A percentile compares a stretch with the other conserved stretches of the same genome.
phyloP scores from a whole-genome alignment of 2,888 invertebrate genomes.

The Thelaira solivaga region DNA sequence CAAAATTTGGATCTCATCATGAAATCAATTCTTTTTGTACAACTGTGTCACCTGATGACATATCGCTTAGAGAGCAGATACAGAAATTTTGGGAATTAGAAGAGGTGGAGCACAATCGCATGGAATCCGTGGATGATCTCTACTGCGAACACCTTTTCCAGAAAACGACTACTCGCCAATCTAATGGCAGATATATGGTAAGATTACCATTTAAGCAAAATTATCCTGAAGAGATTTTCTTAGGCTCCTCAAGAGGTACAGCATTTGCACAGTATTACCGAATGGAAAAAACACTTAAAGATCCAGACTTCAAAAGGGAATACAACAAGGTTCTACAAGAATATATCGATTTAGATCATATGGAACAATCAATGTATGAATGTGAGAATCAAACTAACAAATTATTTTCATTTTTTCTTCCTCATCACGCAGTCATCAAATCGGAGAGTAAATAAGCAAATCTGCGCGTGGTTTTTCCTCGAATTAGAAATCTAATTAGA shows the following conservation, averaged over 20 bases:
- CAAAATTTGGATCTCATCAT: too few relatives aligned
- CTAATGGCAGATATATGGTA: conserved; percentile 12
- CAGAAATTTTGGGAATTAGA: conserved; percentile 16
- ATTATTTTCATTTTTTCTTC: not conserved
- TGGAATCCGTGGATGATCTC: not conserved
- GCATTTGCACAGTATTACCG: not conserved
- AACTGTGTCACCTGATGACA: not conserved
- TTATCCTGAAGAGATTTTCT: not conserved
- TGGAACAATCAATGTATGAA: not conserved
- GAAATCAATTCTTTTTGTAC: not conserved
- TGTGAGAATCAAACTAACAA: not conserved
- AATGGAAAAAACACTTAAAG: not conserved
- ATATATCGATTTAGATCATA: not conserved
- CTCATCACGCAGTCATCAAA: conserved; percentile 45
- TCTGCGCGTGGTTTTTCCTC: conserved; percentile 55
- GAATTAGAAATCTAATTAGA: conserved; percentile 9
- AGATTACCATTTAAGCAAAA: not conserved
- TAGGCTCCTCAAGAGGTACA: not conserved
- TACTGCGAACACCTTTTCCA: not conserved
- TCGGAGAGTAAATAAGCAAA: conserved; percentile 52
- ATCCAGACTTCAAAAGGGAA: not conserved
- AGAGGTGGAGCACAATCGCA: not conserved
- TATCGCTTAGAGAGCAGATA: not conserved
- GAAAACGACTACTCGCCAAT: not conserved
- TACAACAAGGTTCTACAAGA: conserved; percentile 5